A percentile compares a stretch with the other conserved stretches of the same genome.
Conservation (phyloP, 92 coral and sea anemone species). For the Anthopleura xanthogrammica region DNA sequence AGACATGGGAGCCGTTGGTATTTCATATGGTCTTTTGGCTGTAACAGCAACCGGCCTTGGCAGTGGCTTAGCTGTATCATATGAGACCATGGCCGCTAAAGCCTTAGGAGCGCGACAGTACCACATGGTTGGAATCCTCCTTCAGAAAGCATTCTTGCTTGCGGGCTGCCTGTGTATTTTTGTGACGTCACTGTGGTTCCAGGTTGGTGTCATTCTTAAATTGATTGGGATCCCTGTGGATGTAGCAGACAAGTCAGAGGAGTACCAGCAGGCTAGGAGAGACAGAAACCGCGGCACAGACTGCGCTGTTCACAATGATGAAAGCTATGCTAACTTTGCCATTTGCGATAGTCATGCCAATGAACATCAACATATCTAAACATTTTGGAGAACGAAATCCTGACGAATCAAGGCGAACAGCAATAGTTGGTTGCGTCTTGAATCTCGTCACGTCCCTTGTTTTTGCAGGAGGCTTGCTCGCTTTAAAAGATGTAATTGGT, state of each 20-base stretch:
- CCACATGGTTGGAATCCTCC: slow-evolving; percentile 12
- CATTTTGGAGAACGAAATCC: slow-evolving; percentile 6
- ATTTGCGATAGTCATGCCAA: slow-evolving; percentile 15
- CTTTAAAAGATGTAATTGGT: background rate
- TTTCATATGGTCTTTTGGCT: slow-evolving; percentile 9
- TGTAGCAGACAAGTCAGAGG: slow-evolving; percentile 4
- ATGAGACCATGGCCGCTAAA: slow-evolving; percentile 21
- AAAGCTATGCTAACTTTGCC: slow-evolving; percentile 7
- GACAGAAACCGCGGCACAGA: slow-evolving; percentile 9
- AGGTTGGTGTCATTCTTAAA: slow-evolving; percentile 7
- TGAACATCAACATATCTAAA: slow-evolving; percentile 15
- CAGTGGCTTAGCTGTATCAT: slow-evolving; percentile 13
- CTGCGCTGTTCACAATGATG: slow-evolving; percentile 7
- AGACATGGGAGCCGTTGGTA: slow-evolving; percentile 12
- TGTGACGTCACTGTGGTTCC: slow-evolving; percentile 12
- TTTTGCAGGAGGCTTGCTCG: slow-evolving; percentile 1
- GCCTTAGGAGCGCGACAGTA: slow-evolving; percentile 10
- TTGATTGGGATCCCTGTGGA: slow-evolving; percentile 4
- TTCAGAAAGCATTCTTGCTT: slow-evolving; percentile 17
- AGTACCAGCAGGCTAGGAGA: slow-evolving; percentile 7
- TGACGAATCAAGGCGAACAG: slow-evolving; percentile 6
- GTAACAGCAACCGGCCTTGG: slow-evolving; percentile 24
- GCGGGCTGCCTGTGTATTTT: slow-evolving; percentile 14
- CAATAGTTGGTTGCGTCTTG: background rate
- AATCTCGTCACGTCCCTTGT: background rate